Percentiles rank a stretch among this genome's conserved stretches.
phyloP scores from a whole-genome alignment of 2,888 invertebrate genomes.

The Tiliacea aurago region DNA sequence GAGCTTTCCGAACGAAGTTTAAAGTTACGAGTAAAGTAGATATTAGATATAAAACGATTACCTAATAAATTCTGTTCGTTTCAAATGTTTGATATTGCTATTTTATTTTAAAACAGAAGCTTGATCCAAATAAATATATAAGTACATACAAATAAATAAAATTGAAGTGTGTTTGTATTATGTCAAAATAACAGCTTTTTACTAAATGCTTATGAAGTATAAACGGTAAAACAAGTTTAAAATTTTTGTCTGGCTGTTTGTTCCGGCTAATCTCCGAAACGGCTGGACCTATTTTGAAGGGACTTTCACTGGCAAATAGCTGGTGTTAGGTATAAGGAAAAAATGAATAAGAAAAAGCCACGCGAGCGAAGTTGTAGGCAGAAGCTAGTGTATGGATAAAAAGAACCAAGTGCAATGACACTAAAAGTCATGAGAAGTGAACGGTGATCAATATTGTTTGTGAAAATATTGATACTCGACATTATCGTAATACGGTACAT shows the following conservation, averaged over 20 bases:
- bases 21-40: background rate
- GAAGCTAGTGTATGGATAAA: background rate
- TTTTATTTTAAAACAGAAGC: background rate
- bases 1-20: background rate
- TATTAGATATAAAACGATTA: background rate
- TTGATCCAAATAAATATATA: background rate
- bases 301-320: too few species aligned
- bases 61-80: background rate
- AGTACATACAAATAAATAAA: too few species aligned
- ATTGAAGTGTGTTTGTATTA: too few species aligned
- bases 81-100: background rate
- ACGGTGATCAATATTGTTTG: slow-evolving; percentile 1
- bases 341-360: too few species aligned
- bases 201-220: too few species aligned
- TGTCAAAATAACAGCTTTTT: too few species aligned
- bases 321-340: too few species aligned
- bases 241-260: too few species aligned
- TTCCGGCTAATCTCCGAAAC: too few species aligned
- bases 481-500: slow-evolving; percentile 20
- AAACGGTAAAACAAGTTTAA: too few species aligned
- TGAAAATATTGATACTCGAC: background rate
- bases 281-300: too few species aligned
- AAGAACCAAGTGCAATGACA: slow-evolving; percentile 30
- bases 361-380: too few species aligned
- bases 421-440: slow-evolving; percentile 2